phyloP scores from a whole-genome alignment of 2,888 invertebrate species.

The Dryomyza anilis region DNA sequence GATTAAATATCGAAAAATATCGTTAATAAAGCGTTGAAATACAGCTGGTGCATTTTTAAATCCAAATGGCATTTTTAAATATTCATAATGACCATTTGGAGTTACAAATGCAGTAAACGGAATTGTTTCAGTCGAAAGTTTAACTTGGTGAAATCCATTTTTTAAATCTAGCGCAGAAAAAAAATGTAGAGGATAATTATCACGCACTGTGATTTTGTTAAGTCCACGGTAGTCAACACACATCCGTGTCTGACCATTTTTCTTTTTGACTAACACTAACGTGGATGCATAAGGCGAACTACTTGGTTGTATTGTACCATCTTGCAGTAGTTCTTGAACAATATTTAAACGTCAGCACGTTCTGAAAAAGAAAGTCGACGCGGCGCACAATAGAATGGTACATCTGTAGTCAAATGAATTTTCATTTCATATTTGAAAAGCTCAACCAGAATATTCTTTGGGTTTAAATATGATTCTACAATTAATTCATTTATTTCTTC shows the following conservation, averaged over 20 bases:
- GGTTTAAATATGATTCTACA: not conserved
- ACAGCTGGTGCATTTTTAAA: no score
- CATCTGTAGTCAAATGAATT: conserved; percentile 22
- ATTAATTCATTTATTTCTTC: conserved; percentile 9
- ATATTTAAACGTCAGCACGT: not conserved
- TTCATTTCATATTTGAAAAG: conserved; percentile 19
- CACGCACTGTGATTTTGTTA: no score
- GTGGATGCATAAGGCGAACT: not conserved
- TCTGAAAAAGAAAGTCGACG: not conserved
- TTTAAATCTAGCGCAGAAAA: not conserved
- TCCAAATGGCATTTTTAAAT: not conserved
- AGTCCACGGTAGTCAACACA: no score
- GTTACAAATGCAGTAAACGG: not conserved
- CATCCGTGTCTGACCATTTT: not conserved
- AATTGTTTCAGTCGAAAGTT: not conserved
- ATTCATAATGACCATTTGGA: not conserved
- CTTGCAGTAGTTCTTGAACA: not conserved
- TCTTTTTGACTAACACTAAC: not conserved
- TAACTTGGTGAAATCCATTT: no score
- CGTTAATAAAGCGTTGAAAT: no score
- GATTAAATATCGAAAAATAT: not conserved
- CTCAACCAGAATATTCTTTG: not conserved
- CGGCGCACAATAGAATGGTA: conserved; percentile 19
- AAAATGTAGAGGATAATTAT: no score
- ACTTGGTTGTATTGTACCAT: not conserved